Base-by-base conservation (phyloP, 2,888 invertebrate genomes). In the Euplagia quadripunctaria region DNA sequence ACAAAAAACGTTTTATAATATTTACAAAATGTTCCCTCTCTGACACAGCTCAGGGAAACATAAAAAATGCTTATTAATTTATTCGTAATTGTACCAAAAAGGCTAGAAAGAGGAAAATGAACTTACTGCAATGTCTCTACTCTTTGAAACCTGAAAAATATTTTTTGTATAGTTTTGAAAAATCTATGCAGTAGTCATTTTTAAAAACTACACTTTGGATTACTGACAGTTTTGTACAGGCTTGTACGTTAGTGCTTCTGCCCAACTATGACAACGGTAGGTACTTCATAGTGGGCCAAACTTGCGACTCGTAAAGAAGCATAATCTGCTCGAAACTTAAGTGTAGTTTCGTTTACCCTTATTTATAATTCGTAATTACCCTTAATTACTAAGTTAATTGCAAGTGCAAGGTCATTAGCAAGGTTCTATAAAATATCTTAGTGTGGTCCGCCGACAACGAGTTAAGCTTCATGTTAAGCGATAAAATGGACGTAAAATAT, bases 401-500 rank as follows among this genome's bases (percentile, higher is more conserved):
- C 61, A 61, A 61, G 61, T 42, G 14, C n/a, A 52, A 7, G 55
- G 41, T n/a, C 41, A 41, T 55, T 68, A 55, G 52, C 49, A 63
- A 11, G 41, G 43, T 42, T 6, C 43, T 43, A 52, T 46, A 43
- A 20, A 20, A 52, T 55, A 11, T 55, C 16, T 52, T 52, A 67
- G 41, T 12, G 55, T 70, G 63, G 16, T 52, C 61, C 20, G 20
- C 51, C 12, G 9, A 69, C 52, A 20, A 49, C 55, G 66, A 58
- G 65, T 58, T 71, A 58, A 58, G 55, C 46, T 55, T 70, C 55
- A 20, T n/a, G 17, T 8, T 66, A 20, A 65, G 43, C 65, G 58
- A 71, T 66, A 71, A 46, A 46, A 66, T 71, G 65, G 65, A 31
- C 46, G 41, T 71, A 46, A 66, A 52, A 71, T 52, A 55, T 71